Evolutionary conservation across 1,140 invertebrate species (phyloP).

Genomic region (Drosophila aff.): DNA sequence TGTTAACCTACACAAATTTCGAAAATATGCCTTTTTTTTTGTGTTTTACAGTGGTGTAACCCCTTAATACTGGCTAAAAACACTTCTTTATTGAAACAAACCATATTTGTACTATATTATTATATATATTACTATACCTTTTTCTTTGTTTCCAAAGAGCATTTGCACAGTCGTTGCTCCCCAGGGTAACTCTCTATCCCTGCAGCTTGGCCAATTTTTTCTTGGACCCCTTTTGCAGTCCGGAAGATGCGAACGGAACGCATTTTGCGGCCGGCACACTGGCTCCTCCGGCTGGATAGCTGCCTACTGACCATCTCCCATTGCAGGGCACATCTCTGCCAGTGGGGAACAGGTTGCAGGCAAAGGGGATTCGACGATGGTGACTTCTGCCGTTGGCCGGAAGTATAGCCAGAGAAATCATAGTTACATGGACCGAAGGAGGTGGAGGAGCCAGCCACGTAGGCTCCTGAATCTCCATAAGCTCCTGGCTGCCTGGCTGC

Average conservation of each 20-base stretch:
- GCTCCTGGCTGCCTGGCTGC: not conserved
- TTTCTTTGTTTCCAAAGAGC: not conserved
- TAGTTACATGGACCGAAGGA: constrained; percentile 38
- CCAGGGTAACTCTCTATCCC: not conserved
- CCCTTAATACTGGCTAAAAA: no score
- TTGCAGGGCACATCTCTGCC: constrained; percentile 8
- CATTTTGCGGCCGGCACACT: constrained; percentile 62
- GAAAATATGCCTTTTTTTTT: no score
- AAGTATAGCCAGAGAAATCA: constrained; percentile 57
- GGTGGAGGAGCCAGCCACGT: not conserved
- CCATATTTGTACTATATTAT: not conserved
- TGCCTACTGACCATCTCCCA: constrained; percentile 3
- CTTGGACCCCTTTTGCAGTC: constrained; percentile 17
- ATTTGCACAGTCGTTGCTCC: not conserved
- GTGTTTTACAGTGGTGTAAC: no score
- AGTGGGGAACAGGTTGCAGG: not conserved
- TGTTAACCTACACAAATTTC: no score
- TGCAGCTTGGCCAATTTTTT: constrained; percentile 38
- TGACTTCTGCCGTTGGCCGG: constrained; percentile 62
- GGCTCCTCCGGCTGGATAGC: constrained; percentile 24
- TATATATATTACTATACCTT: not conserved
- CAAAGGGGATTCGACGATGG: constrained; percentile 11
- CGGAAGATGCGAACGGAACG: constrained; percentile 67
- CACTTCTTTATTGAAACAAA: no score
- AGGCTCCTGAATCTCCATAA: constrained; percentile 18